Evolutionary conservation across 2,888 invertebrate genomes (phyloP), one percentile per base, ranked within the genome.

Genomic region (Lutraria lutraria): DNA sequence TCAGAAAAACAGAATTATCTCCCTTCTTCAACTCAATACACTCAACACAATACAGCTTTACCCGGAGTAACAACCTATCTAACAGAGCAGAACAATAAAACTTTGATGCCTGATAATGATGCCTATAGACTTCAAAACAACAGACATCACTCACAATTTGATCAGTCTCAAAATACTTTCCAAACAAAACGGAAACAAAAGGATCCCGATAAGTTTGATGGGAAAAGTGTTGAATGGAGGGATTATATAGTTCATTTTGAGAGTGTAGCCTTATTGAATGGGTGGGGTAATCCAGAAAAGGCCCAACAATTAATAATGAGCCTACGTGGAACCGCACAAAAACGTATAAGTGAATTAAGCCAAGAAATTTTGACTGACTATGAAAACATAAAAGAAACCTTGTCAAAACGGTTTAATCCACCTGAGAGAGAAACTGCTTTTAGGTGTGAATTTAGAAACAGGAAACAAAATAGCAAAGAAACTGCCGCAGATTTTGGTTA

Each of bases 161-260:
- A n/a, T n/a, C n/a, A n/a, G n/a, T n/a, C n/a, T n/a, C n/a, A n/a
- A n/a, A n/a, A n/a, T n/a, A n/a, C n/a, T n/a, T n/a, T n/a, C n/a
- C n/a, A n/a, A n/a, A n/a, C n/a, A n/a, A n/a, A n/a, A n/a, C n/a
- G n/a, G n/a, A n/a, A n/a, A n/a, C n/a, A n/a, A n/a, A n/a, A n/a
- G n/a, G n/a, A n/a, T n/a, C 82, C 82, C 12, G 82, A 82, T 60
- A 82, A 82, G 56, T 82, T 82, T 82, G 60, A 82, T 82, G 91
- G 92, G 10, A 84, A 83, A 82, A 81, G 54, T 25, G 80, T 81
- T 13, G 91, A 92, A 21, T 92, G 89, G 92, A 25, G 80, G n/a
- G 92, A 92, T 81, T 93, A 91, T 81, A 85, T 92, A 6, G 88
- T 92, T 21, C 90, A 92, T 87, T 93, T 93, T 89, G 93, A 92